Evolutionary conservation across 2,888 invertebrate species (phyloP), one percentile per base, ranked within the genome.

Genomic region (Mimas tiliae): DNA sequence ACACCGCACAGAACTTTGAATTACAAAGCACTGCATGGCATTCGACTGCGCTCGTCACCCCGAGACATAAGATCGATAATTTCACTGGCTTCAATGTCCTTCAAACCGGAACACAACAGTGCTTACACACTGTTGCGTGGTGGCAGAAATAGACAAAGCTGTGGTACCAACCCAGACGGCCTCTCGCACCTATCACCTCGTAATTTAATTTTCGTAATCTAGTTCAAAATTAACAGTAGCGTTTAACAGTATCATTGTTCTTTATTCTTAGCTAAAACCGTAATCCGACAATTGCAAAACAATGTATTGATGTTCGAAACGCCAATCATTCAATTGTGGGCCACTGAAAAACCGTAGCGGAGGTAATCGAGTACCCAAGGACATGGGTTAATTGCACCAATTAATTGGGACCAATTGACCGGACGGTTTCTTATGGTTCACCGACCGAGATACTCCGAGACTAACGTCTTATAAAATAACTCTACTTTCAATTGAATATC

Each of bases 351-450:
- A 12, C 27, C 45, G 27, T 33, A 27, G 64, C 45, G 64, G 66
- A 68, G 70, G 65, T 68, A 68, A 69, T 67, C 58, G 65, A 66
- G 53, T 27, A 33, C 21, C 53, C 65, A 63, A 68, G 68, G 67
- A 67, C 66, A 62, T 55, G 27, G 42, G 27, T 70, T 68, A 70
- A 70, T 69, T 70, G 68, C 11, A 42, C 8, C 21, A 45, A 62
- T 62, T 67, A 64, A 67, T 67, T 62, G 62, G 48, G 47, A 50
- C 66, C 68, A 68, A 72, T 74, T 70, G 67, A 16, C 11, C 62
- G 67, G 70, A 65, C 53, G 34, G 55, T 58, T 58, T 27, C 19
- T 64, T 42, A 52, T 53, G 52, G 65, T 55, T 65, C 48, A 47
- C 27, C 42, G 55, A 38, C 63, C 51, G 47, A 47, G 47, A 33